A percentile compares a stretch with the other conserved stretches of the same genome.
phyloP scores from a whole-genome alignment of 2,888 invertebrate species.

The Lithophane socia region DNA sequence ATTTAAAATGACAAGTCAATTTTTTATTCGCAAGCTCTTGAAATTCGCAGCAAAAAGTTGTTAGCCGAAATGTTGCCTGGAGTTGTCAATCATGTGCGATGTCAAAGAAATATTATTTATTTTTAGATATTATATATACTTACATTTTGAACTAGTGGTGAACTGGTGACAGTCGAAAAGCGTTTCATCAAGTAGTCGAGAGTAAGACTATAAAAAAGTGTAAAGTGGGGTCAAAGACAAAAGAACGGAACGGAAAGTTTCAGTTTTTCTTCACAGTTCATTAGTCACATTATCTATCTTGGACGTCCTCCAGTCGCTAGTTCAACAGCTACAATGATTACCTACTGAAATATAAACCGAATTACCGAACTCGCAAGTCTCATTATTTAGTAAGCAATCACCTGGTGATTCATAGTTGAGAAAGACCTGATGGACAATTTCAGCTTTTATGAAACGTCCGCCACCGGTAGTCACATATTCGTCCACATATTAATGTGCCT shows the following conservation, averaged over 20 bases:
- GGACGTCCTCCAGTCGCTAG: slow-evolving; percentile 20
- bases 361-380: slow-evolving; percentile 10
- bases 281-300: slow-evolving; percentile 41
- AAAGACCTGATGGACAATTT: slow-evolving; percentile 27
- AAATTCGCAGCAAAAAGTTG: slow-evolving; percentile 55
- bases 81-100: slow-evolving; percentile 32
- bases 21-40: slow-evolving; percentile 48
- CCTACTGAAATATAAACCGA: slow-evolving; percentile 20
- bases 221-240: slow-evolving; percentile 38
- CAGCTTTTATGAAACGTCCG: slow-evolving; percentile 12
- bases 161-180: slow-evolving; percentile 18
- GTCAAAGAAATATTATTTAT: slow-evolving; percentile 22
- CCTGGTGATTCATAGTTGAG: slow-evolving; percentile 25
- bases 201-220: slow-evolving; percentile 3
- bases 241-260: slow-evolving; percentile 46
- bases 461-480: slow-evolving; percentile 18
- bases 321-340: slow-evolving; percentile 14
- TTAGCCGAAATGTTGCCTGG: slow-evolving; percentile 32
- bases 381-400: slow-evolving; percentile 20
- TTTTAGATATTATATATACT: slow-evolving; percentile 9
- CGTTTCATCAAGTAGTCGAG: slow-evolving; percentile 1
- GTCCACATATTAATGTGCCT: slow-evolving; percentile 29
- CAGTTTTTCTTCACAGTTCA: slow-evolving; percentile 28
- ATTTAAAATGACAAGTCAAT: slow-evolving; percentile 48
- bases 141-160: not conserved